phyloP scores from a whole-genome alignment of 2,113 vertebrate species.

The Sorex araneus region DNA sequence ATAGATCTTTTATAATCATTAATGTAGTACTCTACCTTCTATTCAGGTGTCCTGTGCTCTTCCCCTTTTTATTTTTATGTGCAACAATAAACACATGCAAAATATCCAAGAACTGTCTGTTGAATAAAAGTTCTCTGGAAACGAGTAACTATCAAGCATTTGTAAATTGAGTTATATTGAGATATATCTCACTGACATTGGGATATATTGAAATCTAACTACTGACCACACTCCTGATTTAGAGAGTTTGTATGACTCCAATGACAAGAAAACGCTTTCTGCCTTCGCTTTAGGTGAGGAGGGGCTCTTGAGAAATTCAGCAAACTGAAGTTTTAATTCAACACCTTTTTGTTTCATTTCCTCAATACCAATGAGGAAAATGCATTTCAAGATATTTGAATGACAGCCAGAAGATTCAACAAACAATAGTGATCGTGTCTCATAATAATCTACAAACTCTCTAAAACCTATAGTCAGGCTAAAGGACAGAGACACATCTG shows the following conservation, averaged over 20 bases:
- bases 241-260: background rate
- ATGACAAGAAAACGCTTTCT: background rate
- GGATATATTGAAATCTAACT: background rate
- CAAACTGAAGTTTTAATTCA: constrained; percentile 5
- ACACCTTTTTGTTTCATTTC: constrained; percentile 18
- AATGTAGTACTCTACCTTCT: background rate
- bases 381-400: background rate
- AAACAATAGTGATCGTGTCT: constrained; percentile 30
- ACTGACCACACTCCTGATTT: background rate
- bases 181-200: background rate
- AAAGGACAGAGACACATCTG: background rate
- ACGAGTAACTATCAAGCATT: constrained; percentile 5
- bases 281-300: background rate
- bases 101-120: constrained; percentile 14
- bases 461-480: constrained; percentile 50
- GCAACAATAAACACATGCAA: background rate
- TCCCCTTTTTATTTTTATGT: background rate
- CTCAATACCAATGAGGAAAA: constrained; percentile 39
- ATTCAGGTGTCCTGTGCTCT: background rate
- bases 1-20: background rate
- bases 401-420: background rate
- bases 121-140: background rate
- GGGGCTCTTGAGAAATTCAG: constrained; percentile 10
- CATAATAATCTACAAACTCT: constrained; percentile 59
- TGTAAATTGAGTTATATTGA: constrained; percentile 29